Base-by-base conservation (phyloP, 2,797 vertebrate genomes). In the Urocyon cinereoargenteus region DNA sequence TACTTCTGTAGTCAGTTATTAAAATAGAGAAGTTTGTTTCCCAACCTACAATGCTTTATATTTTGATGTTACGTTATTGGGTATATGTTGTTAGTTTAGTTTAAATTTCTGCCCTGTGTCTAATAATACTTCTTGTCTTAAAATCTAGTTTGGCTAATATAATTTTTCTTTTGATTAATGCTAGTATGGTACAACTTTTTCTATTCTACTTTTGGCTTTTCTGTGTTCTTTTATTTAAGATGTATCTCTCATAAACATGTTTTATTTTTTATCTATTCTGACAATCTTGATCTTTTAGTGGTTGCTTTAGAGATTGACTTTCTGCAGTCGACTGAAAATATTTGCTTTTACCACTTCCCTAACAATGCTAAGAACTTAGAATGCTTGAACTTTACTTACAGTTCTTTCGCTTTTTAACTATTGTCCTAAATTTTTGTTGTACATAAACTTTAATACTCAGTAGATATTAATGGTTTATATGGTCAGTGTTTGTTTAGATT, bases 291-390 rank as follows among this genome's bases (percentile, higher is more conserved):
- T 96, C 22, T 92, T 93, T 82, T 70, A 82, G 28, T 78, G 24
- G 66, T 86, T 96, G 59, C 64, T 40, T 21, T 90, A 55, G 81
- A 90, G 66, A 86, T 96, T 94, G 78, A 26, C 62, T 92, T 92
- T 81, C 34, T 94, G 45, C n/a, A 90, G 18, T 77, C 19, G 75
- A 70, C n/a, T 51, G 59, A 96, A 82, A 94, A 90, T 81, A 84
- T 19, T 97, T 95, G 78, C 57, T 89, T 66, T 66, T 79, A 73
- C n/a, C 31, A 90, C 72, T 90, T 96, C 81, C 64, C 45, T 94
- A 75, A 61, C 79, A 81, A 61, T 57, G 24, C 34, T 91, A 61
- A 90, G 59, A 91, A 85, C 16, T 86, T 94, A 77, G n/a, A 73
- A 72, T 31, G 55, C n/a, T 57, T 31, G 49, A 77, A 88, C 10